These are phyloP conservation scores for Jacana jacana DNA, from an alignment of 2,113 vertebrate genomes.

Conservation along the genomic window DNA sequence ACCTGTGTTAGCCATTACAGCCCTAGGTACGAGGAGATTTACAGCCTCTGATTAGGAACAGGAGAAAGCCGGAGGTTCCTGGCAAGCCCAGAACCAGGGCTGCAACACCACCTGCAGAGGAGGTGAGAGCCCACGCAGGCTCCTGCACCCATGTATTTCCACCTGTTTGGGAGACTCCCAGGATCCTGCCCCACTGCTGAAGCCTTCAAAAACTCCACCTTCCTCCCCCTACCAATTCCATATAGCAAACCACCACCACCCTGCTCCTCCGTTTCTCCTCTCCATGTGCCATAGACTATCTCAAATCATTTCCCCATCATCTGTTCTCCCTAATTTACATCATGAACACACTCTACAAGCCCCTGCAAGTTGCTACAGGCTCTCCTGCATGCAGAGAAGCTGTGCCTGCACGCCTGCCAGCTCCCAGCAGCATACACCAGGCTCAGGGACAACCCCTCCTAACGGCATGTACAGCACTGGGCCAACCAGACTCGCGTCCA, in stretches of 20 bases:
- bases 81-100: neutral
- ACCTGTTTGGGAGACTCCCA: neutral
- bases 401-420: neutral
- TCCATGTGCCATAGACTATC: neutral
- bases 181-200: neutral
- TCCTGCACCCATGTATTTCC: neutral
- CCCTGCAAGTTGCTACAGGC: neutral
- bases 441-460: neutral
- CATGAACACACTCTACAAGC: neutral
- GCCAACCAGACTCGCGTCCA: neutral
- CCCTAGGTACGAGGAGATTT: conserved; percentile 19
- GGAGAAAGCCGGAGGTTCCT: neutral
- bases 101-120: rapidly evolving
- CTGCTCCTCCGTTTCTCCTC: neutral
- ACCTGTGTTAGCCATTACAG: conserved; percentile 48
- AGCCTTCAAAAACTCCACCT: neutral
- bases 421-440: neutral
- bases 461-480: rapidly evolving
- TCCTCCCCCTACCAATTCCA: neutral
- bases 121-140: rapidly evolving
- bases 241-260: neutral
- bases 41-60: conserved; percentile 32
- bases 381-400: neutral
- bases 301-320: neutral
- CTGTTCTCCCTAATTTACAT: neutral